Base-by-base conservation (phyloP, 2,888 invertebrate species). In the Griposia aprilina region DNA sequence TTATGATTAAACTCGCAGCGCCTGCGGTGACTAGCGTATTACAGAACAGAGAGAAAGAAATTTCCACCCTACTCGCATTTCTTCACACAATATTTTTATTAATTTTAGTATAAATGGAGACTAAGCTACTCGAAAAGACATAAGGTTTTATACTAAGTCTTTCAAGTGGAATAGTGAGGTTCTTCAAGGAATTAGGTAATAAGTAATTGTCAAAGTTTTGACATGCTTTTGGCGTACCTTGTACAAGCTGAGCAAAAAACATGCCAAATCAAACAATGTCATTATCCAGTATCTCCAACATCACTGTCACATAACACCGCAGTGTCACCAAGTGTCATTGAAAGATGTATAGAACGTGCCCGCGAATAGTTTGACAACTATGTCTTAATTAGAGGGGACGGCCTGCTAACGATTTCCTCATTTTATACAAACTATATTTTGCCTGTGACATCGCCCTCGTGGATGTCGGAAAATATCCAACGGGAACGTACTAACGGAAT, bases 321-420 rank as follows among this genome's bases (percentile, higher is more conserved):
- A 62, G 50, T 74, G 59, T 77, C n/a, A n/a, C 67, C 52, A 73
- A 85, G 87, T 87, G 85, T 78, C 84, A 87, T 84, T 77, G 67
- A 75, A 78, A 68, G 77, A 76, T 75, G 85, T 63, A 82, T 72
- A 82, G 68, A 73, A 87, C 87, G 87, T 85, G 86, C 77, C 69
- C 68, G 63, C 75, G 85, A 86, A 87, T 86, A 86, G 85, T 87
- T 87, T 76, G 75, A 76, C 76, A 86, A 87, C 88, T 83, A 87
- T 79, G 76, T 75, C 76, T 87, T 73, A 80, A 80, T 80, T 85
- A 87, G 76, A 70, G 76, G 41, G 65, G 74, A 70, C 65, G 59
- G 70, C 66, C 45, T 23, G 74, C 78, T 82, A 83, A 80, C 76
- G 83, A 85, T 87, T 80, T 80, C 60, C 79, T 73, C 50, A 73